phyloP scores from a whole-genome alignment of 30 jellyfish, hydroid and myxozoan genomes.

The Aurelia aurita region DNA sequence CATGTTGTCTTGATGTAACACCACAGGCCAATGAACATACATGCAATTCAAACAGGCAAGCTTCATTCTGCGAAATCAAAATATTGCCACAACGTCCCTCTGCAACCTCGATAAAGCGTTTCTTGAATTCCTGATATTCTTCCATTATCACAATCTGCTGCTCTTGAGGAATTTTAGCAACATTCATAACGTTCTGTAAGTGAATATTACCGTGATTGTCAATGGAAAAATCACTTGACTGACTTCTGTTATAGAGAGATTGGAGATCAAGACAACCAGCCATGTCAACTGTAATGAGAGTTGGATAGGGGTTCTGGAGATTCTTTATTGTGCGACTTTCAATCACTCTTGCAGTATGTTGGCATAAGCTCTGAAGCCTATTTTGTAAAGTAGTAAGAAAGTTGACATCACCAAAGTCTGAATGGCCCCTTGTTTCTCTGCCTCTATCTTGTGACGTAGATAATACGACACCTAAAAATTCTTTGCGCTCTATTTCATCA shows the following conservation, averaged over 20 bases:
- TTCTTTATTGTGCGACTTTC: conserved; percentile 9
- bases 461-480: conserved; percentile 5
- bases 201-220: conserved; percentile 18
- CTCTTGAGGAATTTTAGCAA: conserved; percentile 33
- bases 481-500: conserved; percentile 19
- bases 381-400: background rate
- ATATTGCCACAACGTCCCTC: conserved; percentile 41
- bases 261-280: conserved; percentile 40
- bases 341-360: conserved; percentile 22
- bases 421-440: conserved; percentile 14
- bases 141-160: conserved; percentile 36
- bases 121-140: conserved; percentile 25
- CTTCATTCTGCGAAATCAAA: conserved; percentile 36
- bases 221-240: conserved; percentile 16
- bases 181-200: conserved; percentile 47
- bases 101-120: conserved; percentile 36
- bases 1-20: conserved; percentile 39
- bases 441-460: conserved; percentile 6
- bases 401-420: background rate
- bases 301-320: no score
- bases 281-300: conserved; percentile 36
- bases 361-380: conserved; percentile 24
- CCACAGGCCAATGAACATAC: conserved; percentile 53
- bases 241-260: conserved; percentile 12
- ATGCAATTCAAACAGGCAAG: conserved; percentile 42